Percentiles rank a stretch among this genome's conserved stretches.
Evolutionary conservation across 2,113 vertebrate species (phyloP).

Genomic region (Urocynchramus pylzowi): DNA sequence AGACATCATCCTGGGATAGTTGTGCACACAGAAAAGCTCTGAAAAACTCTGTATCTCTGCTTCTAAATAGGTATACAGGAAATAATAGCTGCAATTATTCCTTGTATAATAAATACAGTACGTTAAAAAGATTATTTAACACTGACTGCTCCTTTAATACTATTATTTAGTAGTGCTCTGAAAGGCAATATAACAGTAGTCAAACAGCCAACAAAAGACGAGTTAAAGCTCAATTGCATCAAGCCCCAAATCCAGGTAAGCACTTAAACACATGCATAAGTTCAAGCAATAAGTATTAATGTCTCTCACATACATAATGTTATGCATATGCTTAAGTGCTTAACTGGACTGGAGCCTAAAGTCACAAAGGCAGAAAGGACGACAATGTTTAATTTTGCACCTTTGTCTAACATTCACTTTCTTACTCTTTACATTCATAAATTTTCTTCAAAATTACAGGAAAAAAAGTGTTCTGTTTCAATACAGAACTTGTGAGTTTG

Average conservation of each 20-base stretch:
- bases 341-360: background rate
- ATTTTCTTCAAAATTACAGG: background rate
- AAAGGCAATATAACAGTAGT: background rate
- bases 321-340: background rate
- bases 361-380: background rate
- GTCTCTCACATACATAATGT: background rate
- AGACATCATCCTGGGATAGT: background rate
- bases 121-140: background rate
- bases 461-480: background rate
- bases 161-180: background rate
- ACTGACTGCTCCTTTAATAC: background rate
- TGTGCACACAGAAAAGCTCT: background rate
- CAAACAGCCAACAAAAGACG: background rate
- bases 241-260: background rate
- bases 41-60: background rate
- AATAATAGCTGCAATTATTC: background rate
- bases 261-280: background rate
- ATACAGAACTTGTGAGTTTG: background rate
- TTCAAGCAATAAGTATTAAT: background rate
- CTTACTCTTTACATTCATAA: background rate
- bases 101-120: background rate
- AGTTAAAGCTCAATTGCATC: background rate
- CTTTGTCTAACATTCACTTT: background rate
- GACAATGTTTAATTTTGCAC: background rate
- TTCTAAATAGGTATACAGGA: background rate